phyloP scores from a whole-genome alignment of 2,797 vertebrate genomes.

The Anniella stebbinsi region DNA sequence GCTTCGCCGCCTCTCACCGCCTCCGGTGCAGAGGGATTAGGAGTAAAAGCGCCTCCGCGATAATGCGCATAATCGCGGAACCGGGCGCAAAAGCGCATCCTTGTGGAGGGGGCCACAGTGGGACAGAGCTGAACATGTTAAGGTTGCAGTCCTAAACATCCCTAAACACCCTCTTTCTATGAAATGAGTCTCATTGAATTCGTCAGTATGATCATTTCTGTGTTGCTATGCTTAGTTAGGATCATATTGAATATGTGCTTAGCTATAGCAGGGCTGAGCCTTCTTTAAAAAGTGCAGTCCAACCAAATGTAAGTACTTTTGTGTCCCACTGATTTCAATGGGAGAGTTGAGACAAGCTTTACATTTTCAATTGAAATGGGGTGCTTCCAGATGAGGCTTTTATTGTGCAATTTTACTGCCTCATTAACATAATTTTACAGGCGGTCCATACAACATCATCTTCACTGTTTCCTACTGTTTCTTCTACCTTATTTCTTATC shows the following conservation, averaged over 20 bases:
- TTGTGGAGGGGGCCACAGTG: no score
- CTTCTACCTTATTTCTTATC: no score
- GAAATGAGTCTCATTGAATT: background rate
- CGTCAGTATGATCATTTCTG: background rate
- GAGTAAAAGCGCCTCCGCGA: no score
- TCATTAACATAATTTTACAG: no score
- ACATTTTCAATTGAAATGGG: background rate
- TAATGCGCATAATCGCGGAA: no score
- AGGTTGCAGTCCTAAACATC: background rate
- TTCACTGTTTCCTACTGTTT: no score
- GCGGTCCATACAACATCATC: no score
- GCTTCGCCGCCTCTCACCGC: no score
- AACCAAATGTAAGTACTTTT: background rate
- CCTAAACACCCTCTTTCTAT: background rate
- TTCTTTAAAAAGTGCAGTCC: background rate
- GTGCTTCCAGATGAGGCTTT: background rate
- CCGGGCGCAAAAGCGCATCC: no score
- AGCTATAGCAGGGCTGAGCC: background rate
- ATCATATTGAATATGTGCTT: background rate
- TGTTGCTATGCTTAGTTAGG: background rate
- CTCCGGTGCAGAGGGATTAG: no score
- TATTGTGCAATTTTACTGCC: no score
- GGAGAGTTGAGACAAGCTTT: background rate
- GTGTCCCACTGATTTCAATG: background rate
- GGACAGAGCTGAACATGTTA: background rate